Conservation (phyloP, 2,888 invertebrate genomes). For the Phyllotreta striolata region DNA sequence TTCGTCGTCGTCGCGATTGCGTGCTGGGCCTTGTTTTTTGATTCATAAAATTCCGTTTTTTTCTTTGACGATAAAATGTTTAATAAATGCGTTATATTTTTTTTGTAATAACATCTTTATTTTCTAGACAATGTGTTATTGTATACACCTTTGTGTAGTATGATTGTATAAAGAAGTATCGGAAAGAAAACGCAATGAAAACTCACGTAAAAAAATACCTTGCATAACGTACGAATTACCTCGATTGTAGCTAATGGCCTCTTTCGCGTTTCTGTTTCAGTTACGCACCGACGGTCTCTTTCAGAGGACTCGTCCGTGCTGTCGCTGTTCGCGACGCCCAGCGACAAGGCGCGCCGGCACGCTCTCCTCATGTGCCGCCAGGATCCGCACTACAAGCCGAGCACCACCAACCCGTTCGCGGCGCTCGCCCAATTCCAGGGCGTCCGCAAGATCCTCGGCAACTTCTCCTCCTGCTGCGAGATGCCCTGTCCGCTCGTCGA, state of each 20-base stretch:
- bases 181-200: too few relatives aligned
- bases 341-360: conserved; percentile 78
- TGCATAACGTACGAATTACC: too few relatives aligned
- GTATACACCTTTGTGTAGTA: not conserved
- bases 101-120: too few relatives aligned
- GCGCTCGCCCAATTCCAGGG: conserved; percentile 79
- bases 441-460: conserved; percentile 83
- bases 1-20: conserved; percentile 11
- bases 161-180: too few relatives aligned
- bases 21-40: conserved; percentile 3
- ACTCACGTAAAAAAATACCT: too few relatives aligned
- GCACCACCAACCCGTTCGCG: conserved; percentile 76
- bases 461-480: conserved; percentile 81
- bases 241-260: conserved; percentile 8
- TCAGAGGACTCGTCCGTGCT: conserved; percentile 74
- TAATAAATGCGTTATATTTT: conserved; percentile 9
- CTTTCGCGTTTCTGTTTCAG: conserved; percentile 54
- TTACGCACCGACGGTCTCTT: conserved; percentile 75
- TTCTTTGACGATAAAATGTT: conserved; percentile 2
- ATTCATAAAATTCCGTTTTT: conserved; percentile 1
- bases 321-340: conserved; percentile 71
- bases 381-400: conserved; percentile 82
- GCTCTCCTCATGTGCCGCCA: conserved; percentile 82
- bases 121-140: too few relatives aligned
- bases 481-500: conserved; percentile 73